Evolutionary conservation across 1,140 invertebrate genomes (phyloP), one percentile per base, ranked within the genome.

Genomic region (Brachionus paranguensis): DNA sequence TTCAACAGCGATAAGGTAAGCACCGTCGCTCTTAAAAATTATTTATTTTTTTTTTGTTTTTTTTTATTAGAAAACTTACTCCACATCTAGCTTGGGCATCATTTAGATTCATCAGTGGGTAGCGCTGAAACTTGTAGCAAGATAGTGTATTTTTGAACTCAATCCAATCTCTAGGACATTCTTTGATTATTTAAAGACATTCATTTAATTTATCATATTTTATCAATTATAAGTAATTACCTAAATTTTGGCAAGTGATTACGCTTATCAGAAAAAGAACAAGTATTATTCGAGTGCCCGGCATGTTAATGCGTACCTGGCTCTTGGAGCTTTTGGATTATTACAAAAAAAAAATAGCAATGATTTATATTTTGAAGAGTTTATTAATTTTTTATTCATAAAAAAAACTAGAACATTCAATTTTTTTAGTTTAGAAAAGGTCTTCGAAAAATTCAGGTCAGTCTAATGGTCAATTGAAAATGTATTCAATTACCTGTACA

Each of bases 141-240:
- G 81, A 83, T n/a, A 68, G 60, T 17, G 81, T 83, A 8, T 65
- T 65, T 41, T 47, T 83, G 53, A 70, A 83, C 45, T 83, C 81
- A 27, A 68, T 45, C 81, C 81, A 83, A 11, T 68, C 81, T 37
- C 53, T 41, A 3, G 81, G 81, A 83, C 81, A 83, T 83, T 83
- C 81, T 83, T 68, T 33, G 45, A 41, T 64, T n/a, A 20, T 27
- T 37, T 37, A 6, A 3, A 37, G 1, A 1, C 33, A 37, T 37
- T 37, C 1, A 37, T 37, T 37, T 37, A 37, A 37, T 37, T 37
- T 37, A 37, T 37, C 0, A 6, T 7, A 5, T 37, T 37, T 37
- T 6, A 37, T 7, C 2, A 37, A 37, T 37, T 37, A 6, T 37
- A 3, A 37, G 6, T 37, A 33, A 33, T 74, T 76, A 76, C 72